Conservation (phyloP, 2,113 vertebrate genomes). For the Desmodus rotundus region DNA sequence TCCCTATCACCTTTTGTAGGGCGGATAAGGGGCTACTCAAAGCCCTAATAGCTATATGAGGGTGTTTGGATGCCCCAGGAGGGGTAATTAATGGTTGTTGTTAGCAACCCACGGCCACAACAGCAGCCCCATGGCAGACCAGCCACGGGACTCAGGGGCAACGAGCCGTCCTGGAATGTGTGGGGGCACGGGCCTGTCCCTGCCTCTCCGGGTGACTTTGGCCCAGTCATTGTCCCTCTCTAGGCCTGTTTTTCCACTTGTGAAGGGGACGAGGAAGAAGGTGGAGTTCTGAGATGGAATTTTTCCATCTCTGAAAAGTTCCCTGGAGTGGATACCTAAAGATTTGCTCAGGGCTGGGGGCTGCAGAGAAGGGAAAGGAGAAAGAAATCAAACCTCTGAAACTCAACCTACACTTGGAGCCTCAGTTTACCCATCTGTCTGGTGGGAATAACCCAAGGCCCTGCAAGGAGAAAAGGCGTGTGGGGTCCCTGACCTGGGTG, state of each 20-base stretch:
- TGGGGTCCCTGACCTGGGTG: not conserved
- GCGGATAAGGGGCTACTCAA: slow-evolving; percentile 29
- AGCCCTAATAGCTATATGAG: slow-evolving; percentile 49
- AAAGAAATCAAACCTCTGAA: not conserved
- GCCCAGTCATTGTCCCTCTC: not conserved
- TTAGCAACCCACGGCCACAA: not conserved
- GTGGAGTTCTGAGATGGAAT: no score
- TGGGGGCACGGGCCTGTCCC: not conserved
- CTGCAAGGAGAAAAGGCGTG: not conserved
- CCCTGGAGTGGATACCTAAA: not conserved
- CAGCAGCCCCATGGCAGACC: not conserved
- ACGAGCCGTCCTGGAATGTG: not conserved
- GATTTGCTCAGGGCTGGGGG: not conserved
- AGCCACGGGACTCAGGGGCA: not conserved
- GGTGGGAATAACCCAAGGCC: not conserved
- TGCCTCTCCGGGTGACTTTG: not conserved
- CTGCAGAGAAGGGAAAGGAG: not conserved
- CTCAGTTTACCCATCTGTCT: not conserved
- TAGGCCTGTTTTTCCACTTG: not conserved
- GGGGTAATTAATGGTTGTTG: slow-evolving; percentile 30
- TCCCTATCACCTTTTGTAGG: slow-evolving; percentile 12
- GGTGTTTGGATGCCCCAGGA: slow-evolving; percentile 6
- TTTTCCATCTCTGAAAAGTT: no score
- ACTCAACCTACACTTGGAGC: not conserved
- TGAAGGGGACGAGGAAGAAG: not conserved